Evolutionary conservation across 2,113 vertebrate species (phyloP).

Genomic region (Microcebus tavaratra): DNA sequence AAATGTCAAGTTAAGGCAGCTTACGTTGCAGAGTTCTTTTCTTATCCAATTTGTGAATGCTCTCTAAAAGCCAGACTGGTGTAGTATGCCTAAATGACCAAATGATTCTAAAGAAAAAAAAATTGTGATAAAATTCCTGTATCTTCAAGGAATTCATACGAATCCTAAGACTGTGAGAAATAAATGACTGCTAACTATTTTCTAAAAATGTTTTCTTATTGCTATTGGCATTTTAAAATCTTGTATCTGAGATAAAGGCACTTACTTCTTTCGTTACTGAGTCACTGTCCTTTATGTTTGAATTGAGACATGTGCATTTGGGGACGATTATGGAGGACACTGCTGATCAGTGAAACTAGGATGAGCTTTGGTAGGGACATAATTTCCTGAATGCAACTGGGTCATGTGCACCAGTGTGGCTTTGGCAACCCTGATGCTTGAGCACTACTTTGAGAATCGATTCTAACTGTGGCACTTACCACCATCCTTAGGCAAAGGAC

Average conservation of each 20-base stretch:
- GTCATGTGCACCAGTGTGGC: slow-evolving; percentile 82
- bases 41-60: background rate
- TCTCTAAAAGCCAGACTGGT: slow-evolving; percentile 81
- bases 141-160: background rate
- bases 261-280: background rate
- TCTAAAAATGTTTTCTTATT: background rate
- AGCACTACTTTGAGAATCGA: background rate
- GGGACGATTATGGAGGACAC: background rate
- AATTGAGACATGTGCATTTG: background rate
- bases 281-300: background rate
- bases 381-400: background rate
- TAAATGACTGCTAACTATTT: background rate
- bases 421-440: slow-evolving; percentile 63
- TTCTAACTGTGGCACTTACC: slow-evolving; percentile 77
- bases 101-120: background rate
- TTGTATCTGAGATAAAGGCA: background rate
- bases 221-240: background rate
- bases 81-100: slow-evolving; percentile 60
- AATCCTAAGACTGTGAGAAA: slow-evolving; percentile 8
- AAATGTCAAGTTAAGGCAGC: background rate
- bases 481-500: slow-evolving; percentile 93
- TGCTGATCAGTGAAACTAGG: background rate
- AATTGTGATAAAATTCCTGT: background rate
- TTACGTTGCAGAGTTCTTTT: background rate
- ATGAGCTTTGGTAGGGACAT: accelerated